phyloP scores from a whole-genome alignment of 2,797 vertebrate genomes.

The Chanos chanos region DNA sequence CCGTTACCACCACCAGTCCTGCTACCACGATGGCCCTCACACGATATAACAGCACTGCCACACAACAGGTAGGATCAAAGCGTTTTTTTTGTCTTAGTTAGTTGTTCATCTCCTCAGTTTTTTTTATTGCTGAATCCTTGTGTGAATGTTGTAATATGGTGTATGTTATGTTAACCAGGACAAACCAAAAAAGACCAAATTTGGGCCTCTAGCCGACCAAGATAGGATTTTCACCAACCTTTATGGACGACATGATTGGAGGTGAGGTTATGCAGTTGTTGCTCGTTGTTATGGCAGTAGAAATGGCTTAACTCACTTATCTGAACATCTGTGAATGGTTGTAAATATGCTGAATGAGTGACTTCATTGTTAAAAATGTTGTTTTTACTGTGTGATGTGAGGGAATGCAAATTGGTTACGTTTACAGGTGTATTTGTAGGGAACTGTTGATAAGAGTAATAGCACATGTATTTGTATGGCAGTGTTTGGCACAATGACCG shows the following conservation, averaged over 20 bases:
- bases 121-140: neutral
- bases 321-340: too few relatives aligned
- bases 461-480: too few relatives aligned
- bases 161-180: slow-evolving; percentile 46
- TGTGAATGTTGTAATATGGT: neutral
- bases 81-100: too few relatives aligned
- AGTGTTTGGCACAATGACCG: too few relatives aligned
- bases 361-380: too few relatives aligned
- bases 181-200: slow-evolving; percentile 87
- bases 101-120: neutral
- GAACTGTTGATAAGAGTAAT: too few relatives aligned
- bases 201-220: slow-evolving; percentile 86
- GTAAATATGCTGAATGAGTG: too few relatives aligned
- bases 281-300: neutral
- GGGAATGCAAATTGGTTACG: too few relatives aligned
- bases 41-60: slow-evolving; percentile 68
- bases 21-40: slow-evolving; percentile 1
- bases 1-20: neutral
- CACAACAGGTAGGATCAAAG: slow-evolving; percentile 57
- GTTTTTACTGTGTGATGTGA: too few relatives aligned
- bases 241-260: slow-evolving; percentile 94
- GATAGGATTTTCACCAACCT: slow-evolving; percentile 95
- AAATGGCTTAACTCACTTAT: too few relatives aligned
- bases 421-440: too few relatives aligned
- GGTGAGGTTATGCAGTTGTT: slow-evolving; percentile 58